Evolutionary conservation across 2,888 invertebrate species (phyloP), one percentile per base, ranked within the genome.

Genomic region (Sinhomidia bicolor): DNA sequence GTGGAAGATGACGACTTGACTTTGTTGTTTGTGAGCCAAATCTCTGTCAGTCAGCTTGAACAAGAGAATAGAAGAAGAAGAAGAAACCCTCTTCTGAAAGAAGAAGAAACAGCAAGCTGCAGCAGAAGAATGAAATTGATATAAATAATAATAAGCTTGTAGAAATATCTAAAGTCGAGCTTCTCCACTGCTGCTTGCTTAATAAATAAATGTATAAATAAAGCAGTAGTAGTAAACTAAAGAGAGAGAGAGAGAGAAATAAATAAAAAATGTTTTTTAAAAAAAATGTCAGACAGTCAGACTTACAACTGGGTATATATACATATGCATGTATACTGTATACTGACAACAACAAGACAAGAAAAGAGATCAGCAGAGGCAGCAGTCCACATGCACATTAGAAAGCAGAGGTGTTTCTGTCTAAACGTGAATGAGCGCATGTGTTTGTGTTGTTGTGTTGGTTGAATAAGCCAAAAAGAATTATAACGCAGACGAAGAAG

Each of bases 381-480:
- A 47, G 10, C 36, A 47, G 1, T n/a, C 14, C 3, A 54, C 54
- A 10, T 12, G 12, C 29, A 29, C 62, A 29, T 9, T 23, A 62
- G 26, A 60, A 57, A 14, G 0, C 12, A 17, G 36, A 41, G 71
- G 3, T 5, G 36, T 36, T 20, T 36, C 10, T 10, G 3, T n/a
- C n/a, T n/a, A 41, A 71, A 23, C 20, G 41, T 26, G 54, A 51
- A 29, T 51, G 17, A 5, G 9, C 10, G 44, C 20, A 3, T 44
- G 41, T 41, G 71, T 62, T 29, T 29, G 62, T 62, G 51, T 51
- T 51, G 51, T 10, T 60, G 41, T 78, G 85, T 78, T 85, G 79
- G 65, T 54, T 80, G 65, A 86, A 86, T 68, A 78, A 79, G 54
- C 65, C 51, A 65, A 36, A 85, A 81, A 80, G 86, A 86, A 86